Conservation (phyloP, 2,888 invertebrate genomes). For the Spodoptera exigua region DNA sequence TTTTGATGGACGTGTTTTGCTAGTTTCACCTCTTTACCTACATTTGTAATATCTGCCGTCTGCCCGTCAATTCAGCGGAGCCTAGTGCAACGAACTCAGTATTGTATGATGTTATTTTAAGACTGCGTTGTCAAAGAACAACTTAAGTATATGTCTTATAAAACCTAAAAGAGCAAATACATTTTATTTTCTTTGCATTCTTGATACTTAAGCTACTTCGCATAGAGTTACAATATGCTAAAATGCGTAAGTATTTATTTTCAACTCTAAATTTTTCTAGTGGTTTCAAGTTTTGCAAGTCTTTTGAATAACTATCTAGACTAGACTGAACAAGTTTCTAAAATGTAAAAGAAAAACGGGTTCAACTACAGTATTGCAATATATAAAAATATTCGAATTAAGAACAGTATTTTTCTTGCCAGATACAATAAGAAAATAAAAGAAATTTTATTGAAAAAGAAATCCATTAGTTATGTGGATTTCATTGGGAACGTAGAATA, state of each 20-base stretch:
- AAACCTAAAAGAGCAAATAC: conserved; percentile 14
- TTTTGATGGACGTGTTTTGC: background rate
- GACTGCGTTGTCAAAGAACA: conserved; percentile 55
- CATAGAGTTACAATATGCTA: conserved; percentile 1
- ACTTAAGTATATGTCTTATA: conserved; percentile 29
- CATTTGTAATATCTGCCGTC: conserved; percentile 9
- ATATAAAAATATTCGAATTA: too few relatives aligned
- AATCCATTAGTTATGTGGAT: too few relatives aligned
- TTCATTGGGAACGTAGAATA: background rate
- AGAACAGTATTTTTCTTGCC: too few relatives aligned
- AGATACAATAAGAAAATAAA: too few relatives aligned
- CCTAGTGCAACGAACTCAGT: conserved; percentile 66
- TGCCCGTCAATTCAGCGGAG: conserved; percentile 35
- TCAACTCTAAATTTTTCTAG: too few relatives aligned
- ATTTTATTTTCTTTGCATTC: conserved; percentile 16
- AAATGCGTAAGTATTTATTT: background rate
- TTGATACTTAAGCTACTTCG: background rate
- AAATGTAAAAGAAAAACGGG: too few relatives aligned
- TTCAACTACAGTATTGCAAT: too few relatives aligned
- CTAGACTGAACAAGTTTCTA: too few relatives aligned
- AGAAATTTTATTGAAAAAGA: too few relatives aligned
- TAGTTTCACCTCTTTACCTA: conserved; percentile 7
- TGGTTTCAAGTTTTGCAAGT: conserved; percentile 1
- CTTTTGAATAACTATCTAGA: background rate
- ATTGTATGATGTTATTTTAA: conserved; percentile 68